Evolutionary conservation across 2,113 vertebrate genomes (phyloP), one percentile per base, ranked within the genome.

Genomic region (Anoplopoma fimbria): DNA sequence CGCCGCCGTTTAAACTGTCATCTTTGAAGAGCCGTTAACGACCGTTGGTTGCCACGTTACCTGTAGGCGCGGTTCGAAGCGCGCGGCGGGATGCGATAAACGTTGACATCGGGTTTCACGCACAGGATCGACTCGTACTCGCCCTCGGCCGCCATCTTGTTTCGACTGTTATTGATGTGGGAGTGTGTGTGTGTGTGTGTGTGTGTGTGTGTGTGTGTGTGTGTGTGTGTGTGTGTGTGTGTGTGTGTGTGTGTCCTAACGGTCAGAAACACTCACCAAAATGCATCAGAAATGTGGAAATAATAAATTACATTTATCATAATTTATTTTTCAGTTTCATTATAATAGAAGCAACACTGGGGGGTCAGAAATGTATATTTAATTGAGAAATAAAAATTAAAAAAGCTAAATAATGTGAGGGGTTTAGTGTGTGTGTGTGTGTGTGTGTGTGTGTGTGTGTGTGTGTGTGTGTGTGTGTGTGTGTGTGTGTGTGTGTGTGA

Each of bases 41-140:
- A 3, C 6, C 2, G 0, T 1, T 17, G 4, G 53, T 27, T 0
- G 6, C n/a, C 7, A 19, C 13, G 27, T 83, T 84, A 98, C 97
- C 97, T 97, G 96, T 98, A 97, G 0, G 97, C 97, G 65, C 97
- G 97, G 91, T 98, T 98, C 34, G 98, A 98, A 7, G 97, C 95
- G 74, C 97, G 93, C 69, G 97, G 98, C 27, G 97, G 97, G 88
- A 99, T 98, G 83, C 97, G 96, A 83, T 97, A 98, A 27, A 99
- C 97, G 86, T 95, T 98, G 86, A 99, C 95, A 81, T 99, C 98
- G 0, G 97, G 95, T 87, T 99, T 99, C 55, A 99, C 97, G 87
- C 97, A 98, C 81, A 99, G 93, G 12, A 99, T 94, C 0, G 98
- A 98, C 95, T 99, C 97, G 57, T 98, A 99, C 81, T 97, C 97